Base-by-base conservation (phyloP, 2,888 invertebrate genomes). In the Eueremaeus valkanovi region DNA sequence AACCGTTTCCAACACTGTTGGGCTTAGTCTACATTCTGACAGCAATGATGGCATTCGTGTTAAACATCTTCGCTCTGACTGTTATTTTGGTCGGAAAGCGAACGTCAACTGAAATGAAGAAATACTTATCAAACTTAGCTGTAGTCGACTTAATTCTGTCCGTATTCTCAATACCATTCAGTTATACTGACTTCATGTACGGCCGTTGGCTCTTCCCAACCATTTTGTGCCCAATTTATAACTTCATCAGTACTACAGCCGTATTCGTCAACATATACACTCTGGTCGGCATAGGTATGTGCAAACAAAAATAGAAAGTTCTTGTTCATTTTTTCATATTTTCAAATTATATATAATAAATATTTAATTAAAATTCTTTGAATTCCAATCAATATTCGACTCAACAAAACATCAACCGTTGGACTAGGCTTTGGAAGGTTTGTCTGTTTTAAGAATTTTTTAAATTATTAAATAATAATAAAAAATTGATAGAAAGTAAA, bases 251-350 rank as follows among this genome's bases (percentile, higher is more conserved):
- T 18, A 68, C 63, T 13, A 33, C 68, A 27, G 74, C 74, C 11
- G 36, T 40, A 13, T 68, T 45, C 24, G 74, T 74, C 21, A 36
- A 66, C n/a, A 66, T 74, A 27, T 74, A 74, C 21, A 74, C 74
- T 31, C 42, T 74, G 9, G 68, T 74, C 24, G 74, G 66, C 21
- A 74, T 74, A n/a, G 74, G 74, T 6, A 74, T 74, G n/a, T n/a
- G n/a, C n/a, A n/a, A n/a, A n/a, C n/a, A n/a, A n/a, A n/a, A n/a
- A n/a, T n/a, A n/a, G n/a, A n/a, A n/a, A n/a, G n/a, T n/a, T n/a
- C n/a, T n/a, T n/a, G n/a, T n/a, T n/a, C n/a, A n/a, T n/a, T n/a
- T n/a, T n/a, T n/a, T n/a, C n/a, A n/a, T n/a, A n/a, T n/a, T n/a
- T n/a, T n/a, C n/a, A n/a, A n/a, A n/a, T n/a, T n/a, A n/a, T n/a